phyloP scores from a whole-genome alignment of 2,797 vertebrate species.

The Galaxias olidus region DNA sequence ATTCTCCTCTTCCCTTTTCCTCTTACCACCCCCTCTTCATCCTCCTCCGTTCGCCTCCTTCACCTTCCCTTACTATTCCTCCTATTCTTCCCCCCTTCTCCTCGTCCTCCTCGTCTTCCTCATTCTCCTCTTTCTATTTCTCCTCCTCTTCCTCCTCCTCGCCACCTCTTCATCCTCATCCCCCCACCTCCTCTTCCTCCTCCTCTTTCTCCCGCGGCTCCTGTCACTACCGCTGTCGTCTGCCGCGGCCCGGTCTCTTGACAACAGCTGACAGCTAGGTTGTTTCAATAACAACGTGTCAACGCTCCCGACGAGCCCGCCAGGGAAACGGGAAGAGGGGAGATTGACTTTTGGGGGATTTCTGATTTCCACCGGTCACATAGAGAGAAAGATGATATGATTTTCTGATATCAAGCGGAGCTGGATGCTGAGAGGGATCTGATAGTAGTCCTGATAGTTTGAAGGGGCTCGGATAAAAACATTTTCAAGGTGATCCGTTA shows the following conservation, averaged over 20 bases:
- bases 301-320: neutral
- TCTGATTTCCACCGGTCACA: neutral
- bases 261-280: constrained; percentile 14
- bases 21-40: neutral
- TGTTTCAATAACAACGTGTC: constrained; percentile 18
- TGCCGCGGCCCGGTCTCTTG: constrained; percentile 14
- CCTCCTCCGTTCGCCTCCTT: neutral
- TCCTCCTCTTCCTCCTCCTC: too few relatives aligned
- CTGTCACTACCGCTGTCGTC: constrained; percentile 17
- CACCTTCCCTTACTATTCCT: too few relatives aligned
- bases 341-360: constrained; percentile 1
- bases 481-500: too few relatives aligned
- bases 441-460: too few relatives aligned
- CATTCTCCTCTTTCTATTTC: too few relatives aligned
- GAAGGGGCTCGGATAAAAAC: too few relatives aligned
- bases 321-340: neutral
- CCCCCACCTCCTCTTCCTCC: neutral
- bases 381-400: neutral
- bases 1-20: constrained; percentile 11
- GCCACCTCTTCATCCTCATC: too few relatives aligned
- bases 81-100: too few relatives aligned
- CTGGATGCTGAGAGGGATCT: neutral
- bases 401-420: neutral
- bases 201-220: constrained; percentile 5
- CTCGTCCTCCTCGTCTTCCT: too few relatives aligned